A percentile compares a stretch with the other conserved stretches of the same genome.
Conservation (phyloP, 2,113 vertebrate genomes). For the Alaudala cheleensis region DNA sequence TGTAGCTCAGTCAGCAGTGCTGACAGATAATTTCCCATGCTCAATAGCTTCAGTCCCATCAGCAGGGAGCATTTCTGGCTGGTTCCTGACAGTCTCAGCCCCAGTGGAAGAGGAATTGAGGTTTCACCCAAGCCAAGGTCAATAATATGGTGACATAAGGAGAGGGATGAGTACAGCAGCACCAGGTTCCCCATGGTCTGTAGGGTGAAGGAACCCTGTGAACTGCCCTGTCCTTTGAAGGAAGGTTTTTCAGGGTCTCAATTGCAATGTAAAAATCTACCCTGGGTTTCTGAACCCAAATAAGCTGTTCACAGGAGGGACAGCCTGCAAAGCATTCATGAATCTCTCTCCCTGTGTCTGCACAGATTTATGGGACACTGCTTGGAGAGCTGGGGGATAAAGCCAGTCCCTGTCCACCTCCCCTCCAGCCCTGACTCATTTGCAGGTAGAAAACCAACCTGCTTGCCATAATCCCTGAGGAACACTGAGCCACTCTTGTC, state of each 20-base stretch:
- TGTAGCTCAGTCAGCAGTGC: neutral
- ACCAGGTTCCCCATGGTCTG: neutral
- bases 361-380: neutral
- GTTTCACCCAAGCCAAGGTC: neutral
- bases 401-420: neutral
- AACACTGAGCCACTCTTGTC: neutral
- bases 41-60: neutral
- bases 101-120: fast-evolving
- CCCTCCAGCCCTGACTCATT: neutral
- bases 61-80: neutral
- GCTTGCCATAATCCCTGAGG: neutral
- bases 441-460: neutral
- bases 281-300: neutral
- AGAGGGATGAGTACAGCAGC: neutral
- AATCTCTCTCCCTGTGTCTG: neutral
- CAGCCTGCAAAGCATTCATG: neutral
- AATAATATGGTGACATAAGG: neutral
- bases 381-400: neutral
- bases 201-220: neutral
- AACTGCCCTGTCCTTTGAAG: neutral
- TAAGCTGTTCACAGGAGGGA: neutral
- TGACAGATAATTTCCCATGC: neutral
- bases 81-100: neutral
- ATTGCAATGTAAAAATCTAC: neutral
- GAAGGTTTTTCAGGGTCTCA: neutral